Evolutionary conservation across 2,888 invertebrate species (phyloP), one percentile per base, ranked within the genome.

Genomic region (Apodemia hepburni): DNA sequence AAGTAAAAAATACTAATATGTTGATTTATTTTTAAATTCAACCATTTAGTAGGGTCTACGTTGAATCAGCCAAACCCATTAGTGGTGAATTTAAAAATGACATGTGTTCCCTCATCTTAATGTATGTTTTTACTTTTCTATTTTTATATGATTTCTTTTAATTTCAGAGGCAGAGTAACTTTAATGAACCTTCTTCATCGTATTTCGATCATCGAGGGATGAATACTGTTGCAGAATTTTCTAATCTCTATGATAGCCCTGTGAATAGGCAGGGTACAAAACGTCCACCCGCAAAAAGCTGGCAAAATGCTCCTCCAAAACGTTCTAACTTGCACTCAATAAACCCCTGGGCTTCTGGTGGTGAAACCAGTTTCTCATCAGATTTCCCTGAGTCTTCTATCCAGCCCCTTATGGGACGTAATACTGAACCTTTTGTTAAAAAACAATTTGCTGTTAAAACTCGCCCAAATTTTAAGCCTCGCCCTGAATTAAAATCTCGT

Each of bases 131-230:
- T 42, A 15, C 42, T 42, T 42, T 15, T 42, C 15, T 42, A 54
- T 22, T 54, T 4, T 54, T 22, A 54, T 22, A 54, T 27, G 5
- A 18, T 54, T 22, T 22, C 27, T 54, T 54, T 54, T 54, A 54
- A 54, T 54, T 54, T 54, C 54, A 54, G 54, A 54, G 54, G 54
- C 54, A 54, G 54, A 54, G 27, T 22, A 54, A 54, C 27, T 54
- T 12, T 2, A 54, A 27, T 54, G 54, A 54, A 6, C 54, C 54
- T 54, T 22, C 42, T 5, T 15, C 42, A 15, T 42, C 54, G 12
- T 54, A 22, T 54, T 54, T 22, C 12, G 27, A 18, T 54, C 54
- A 54, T 22, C 54, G 54, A 5, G 54, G 54, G 27, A 54, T 3
- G 12, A 54, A 27, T 54, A 54, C 12, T 27, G 15, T 15, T 54